phyloP scores from a whole-genome alignment of 2,888 invertebrate species.

The Drosophila mettleri region DNA sequence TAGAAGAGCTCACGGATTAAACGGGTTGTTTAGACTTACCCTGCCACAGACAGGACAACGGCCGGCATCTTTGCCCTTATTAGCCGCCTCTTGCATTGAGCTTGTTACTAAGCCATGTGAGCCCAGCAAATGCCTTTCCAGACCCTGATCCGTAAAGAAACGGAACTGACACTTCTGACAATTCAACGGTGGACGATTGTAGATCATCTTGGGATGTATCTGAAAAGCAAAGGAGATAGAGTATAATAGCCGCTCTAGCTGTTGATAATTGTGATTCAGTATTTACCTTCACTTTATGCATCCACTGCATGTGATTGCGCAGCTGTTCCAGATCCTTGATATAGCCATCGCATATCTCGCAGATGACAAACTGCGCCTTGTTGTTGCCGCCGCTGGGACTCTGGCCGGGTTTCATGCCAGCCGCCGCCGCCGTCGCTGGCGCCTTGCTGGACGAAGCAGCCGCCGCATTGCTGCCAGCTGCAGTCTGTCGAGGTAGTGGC shows the following conservation, averaged over 20 bases:
- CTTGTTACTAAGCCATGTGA: conserved; percentile 97
- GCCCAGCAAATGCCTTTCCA: conserved; percentile 97
- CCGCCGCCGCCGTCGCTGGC: conserved; percentile 64
- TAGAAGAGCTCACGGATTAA: background rate
- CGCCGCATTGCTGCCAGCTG: conserved; percentile 86
- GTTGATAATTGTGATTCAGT: background rate
- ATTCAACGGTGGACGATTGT: conserved; percentile 96
- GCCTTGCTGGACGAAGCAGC: conserved; percentile 84
- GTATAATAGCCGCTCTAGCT: background rate
- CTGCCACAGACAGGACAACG: conserved; percentile 97
- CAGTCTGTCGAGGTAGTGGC: conserved; percentile 90
- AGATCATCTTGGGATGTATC: conserved; percentile 98
- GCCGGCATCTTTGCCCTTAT: conserved; percentile 97
- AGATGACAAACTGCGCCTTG: conserved; percentile 95
- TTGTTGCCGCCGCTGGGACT: conserved; percentile 85
- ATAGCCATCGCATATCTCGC: conserved; percentile 98
- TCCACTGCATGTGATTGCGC: conserved; percentile 98
- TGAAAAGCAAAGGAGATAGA: conserved; percentile 34
- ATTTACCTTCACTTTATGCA: conserved; percentile 94
- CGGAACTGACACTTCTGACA: conserved; percentile 98
- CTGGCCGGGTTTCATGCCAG: conserved; percentile 86
- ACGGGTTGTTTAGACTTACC: conserved; percentile 86
- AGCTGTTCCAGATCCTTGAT: conserved; percentile 97
- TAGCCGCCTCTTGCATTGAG: conserved; percentile 98
- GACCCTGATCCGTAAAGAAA: conserved; percentile 98